These are phyloP conservation scores for Cariama cristata DNA, from an alignment of 2,113 vertebrate species.

Conservation along the genomic window DNA sequence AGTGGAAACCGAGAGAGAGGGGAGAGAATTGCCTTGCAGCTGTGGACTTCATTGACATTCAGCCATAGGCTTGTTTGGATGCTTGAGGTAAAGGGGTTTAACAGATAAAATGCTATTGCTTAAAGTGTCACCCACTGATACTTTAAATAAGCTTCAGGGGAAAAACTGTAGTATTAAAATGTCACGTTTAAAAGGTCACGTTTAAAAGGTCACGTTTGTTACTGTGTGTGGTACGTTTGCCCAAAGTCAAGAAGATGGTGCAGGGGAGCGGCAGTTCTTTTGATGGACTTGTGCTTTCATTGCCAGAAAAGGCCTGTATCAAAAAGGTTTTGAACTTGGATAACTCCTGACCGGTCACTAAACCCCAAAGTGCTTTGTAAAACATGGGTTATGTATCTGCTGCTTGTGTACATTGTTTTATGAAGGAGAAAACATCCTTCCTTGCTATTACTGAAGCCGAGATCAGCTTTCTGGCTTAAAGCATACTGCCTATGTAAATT, in stretches of 20 bases:
- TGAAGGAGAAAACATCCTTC: not conserved
- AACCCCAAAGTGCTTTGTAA: not conserved
- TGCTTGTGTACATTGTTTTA: not conserved
- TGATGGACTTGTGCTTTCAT: not conserved
- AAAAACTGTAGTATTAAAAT: not conserved
- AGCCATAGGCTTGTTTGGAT: not conserved
- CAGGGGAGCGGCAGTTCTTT: not conserved
- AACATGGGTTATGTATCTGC: not conserved
- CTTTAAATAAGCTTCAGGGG: not conserved
- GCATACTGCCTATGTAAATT: not conserved
- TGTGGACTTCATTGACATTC: not conserved
- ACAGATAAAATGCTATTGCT: not conserved
- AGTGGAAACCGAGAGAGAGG: not conserved
- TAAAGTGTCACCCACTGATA: not conserved
- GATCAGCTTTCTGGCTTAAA: not conserved
- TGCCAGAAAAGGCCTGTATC: not conserved
- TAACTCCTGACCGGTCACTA: not conserved
- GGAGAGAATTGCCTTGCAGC: not conserved
- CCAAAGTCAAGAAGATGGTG: rapidly evolving
- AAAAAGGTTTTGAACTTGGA: not conserved
- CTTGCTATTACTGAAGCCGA: not conserved
- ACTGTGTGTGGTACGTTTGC: not conserved
- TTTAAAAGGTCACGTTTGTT: not conserved
- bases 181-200: not conserved
- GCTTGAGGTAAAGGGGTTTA: not conserved